These are phyloP conservation scores for Drosophila atroscutellata DNA, from an alignment of 2,888 invertebrate species.

Conservation along the genomic window DNA sequence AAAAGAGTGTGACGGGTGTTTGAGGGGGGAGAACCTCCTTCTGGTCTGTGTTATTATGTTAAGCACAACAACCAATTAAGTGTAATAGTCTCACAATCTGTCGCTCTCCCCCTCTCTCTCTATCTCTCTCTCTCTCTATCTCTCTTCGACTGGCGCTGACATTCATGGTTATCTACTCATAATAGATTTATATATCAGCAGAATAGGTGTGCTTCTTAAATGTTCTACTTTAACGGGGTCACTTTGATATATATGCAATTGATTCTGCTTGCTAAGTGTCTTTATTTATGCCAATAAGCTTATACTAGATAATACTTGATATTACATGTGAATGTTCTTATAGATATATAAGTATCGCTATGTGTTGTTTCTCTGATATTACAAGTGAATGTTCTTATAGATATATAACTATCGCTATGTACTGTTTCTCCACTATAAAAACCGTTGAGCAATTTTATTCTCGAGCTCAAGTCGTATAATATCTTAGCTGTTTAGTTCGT, in stretches of 20 bases:
- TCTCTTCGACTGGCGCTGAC: conserved; percentile 17
- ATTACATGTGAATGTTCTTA: neutral
- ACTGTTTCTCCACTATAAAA: neutral
- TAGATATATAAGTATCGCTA: neutral
- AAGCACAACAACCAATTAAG: conserved; percentile 76
- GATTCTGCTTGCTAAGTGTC: conserved; percentile 19
- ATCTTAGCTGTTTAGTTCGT: conserved; percentile 9
- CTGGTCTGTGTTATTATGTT: conserved; percentile 67
- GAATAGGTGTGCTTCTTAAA: conserved; percentile 22
- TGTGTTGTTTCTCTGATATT: neutral
- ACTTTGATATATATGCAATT: conserved; percentile 34
- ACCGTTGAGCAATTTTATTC: neutral
- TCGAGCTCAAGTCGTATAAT: neutral
- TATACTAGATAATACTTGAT: no score
- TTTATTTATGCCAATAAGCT: neutral
- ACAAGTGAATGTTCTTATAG: neutral
- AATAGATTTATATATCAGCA: neutral
- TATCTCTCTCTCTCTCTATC: neutral
- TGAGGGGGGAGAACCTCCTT: conserved; percentile 49
- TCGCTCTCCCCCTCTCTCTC: conserved; percentile 7
- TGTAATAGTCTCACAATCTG: conserved; percentile 40
- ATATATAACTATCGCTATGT: neutral
- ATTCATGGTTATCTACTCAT: conserved; percentile 28
- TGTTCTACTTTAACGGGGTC: conserved; percentile 35
- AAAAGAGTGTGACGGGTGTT: conserved; percentile 24